Percentiles rank a stretch among this genome's conserved stretches.
These are phyloP conservation scores for Pristis pectinata DNA, from an alignment of 2,797 vertebrate species.

Conservation along the genomic window DNA sequence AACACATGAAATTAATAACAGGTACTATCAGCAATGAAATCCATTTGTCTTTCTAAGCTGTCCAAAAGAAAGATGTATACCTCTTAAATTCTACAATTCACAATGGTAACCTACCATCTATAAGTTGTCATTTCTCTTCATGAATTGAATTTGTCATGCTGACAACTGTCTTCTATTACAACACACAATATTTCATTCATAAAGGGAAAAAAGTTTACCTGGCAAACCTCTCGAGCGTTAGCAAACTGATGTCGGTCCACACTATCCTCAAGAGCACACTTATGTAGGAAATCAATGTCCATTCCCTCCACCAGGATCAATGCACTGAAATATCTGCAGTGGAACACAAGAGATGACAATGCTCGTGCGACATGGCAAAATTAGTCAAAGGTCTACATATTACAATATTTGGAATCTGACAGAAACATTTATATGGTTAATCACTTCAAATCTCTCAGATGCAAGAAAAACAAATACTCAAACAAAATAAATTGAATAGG, in stretches of 20 bases:
- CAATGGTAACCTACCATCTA: background rate
- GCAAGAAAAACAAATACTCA: background rate
- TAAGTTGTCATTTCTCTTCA: background rate
- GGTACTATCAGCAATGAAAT: background rate
- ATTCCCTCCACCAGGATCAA: constrained; percentile 93
- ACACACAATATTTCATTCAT: constrained; percentile 21
- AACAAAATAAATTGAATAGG: background rate
- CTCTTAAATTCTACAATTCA: background rate
- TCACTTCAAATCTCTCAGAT: background rate
- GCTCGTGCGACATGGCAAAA: background rate
- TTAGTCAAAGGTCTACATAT: background rate
- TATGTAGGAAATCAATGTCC: constrained; percentile 92
- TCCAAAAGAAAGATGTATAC: background rate
- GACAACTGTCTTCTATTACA: background rate
- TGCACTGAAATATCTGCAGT: constrained; percentile 77
- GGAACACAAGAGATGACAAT: background rate
- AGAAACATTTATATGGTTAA: background rate
- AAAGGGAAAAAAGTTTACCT: constrained; percentile 59
- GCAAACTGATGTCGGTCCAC: constrained; percentile 85
- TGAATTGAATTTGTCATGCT: background rate
- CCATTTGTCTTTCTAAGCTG: background rate
- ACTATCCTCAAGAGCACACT: constrained; percentile 82
- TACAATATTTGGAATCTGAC: background rate
- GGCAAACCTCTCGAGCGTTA: constrained; percentile 63
- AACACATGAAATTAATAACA: background rate